Percentiles rank a stretch among this genome's conserved stretches.
Evolutionary conservation across 2,888 invertebrate genomes (phyloP).

Genomic region (Tupiocoris notatus): DNA sequence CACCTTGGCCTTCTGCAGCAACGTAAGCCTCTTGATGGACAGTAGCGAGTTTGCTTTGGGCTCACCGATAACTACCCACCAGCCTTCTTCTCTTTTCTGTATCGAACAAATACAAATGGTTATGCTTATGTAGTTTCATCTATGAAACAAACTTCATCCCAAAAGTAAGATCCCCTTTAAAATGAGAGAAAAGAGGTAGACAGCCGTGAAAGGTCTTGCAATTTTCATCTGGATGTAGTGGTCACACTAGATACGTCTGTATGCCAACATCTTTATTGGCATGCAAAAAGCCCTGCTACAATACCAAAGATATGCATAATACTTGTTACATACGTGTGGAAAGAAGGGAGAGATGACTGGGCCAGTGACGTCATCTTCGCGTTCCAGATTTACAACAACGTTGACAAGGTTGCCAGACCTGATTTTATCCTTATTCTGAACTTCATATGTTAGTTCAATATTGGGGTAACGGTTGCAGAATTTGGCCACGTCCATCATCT

Average conservation of each 20-base stretch:
- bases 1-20: constrained; percentile 88
- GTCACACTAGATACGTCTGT: too few species aligned
- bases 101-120: constrained; percentile 42
- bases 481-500: constrained; percentile 96
- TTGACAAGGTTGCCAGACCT: constrained; percentile 81
- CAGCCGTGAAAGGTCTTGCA: neutral
- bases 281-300: too few species aligned
- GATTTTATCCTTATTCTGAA: constrained; percentile 75
- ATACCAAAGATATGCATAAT: too few species aligned
- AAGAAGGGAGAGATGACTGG: constrained; percentile 98
- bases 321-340: constrained; percentile 82
- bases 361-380: constrained; percentile 95
- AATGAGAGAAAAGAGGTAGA: neutral
- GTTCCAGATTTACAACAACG: constrained; percentile 85
- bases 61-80: constrained; percentile 99
- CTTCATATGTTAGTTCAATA: constrained; percentile 68
- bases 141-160: neutral
- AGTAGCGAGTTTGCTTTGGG: constrained; percentile 89
- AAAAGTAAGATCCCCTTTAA: neutral
- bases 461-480: constrained; percentile 99
- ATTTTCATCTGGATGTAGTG: too few species aligned
- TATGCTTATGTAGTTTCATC: neutral
- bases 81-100: constrained; percentile 86
- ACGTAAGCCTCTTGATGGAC: constrained; percentile 93
- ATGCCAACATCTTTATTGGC: too few species aligned